These are phyloP conservation scores for Astropecten irregularis DNA, from an alignment of 53 echinoderm and acorn worm species.

Conservation along the genomic window DNA sequence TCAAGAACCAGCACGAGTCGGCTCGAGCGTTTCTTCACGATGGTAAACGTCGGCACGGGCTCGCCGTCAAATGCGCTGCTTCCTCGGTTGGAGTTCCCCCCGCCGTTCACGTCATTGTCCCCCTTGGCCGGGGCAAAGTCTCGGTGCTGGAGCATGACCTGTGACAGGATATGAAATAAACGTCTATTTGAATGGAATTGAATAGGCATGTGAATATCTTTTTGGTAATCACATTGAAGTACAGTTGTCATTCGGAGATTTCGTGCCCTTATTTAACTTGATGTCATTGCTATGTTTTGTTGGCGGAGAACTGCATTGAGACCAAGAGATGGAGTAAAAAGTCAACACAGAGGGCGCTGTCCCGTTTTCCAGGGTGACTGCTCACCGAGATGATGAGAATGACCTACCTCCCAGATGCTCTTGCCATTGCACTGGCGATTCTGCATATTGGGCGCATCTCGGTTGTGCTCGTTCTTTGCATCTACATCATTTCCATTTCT, in stretches of 20 bases:
- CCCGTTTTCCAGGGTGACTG: too few relatives aligned
- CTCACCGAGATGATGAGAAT: too few relatives aligned
- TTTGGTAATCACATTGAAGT: too few relatives aligned
- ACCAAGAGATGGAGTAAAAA: too few relatives aligned
- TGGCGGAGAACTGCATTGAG: too few relatives aligned
- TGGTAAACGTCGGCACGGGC: conserved; percentile 41
- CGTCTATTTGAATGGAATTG: background rate
- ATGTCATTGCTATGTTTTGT: too few relatives aligned
- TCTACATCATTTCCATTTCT: conserved; percentile 55
- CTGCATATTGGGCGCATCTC: conserved; percentile 85
- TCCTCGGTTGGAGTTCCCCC: background rate
- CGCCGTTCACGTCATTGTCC: conserved; percentile 25
- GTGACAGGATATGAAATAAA: background rate
- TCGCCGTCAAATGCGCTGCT: background rate
- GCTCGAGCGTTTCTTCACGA: conserved; percentile 32
- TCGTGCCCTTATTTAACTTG: too few relatives aligned
- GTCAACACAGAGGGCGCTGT: too few relatives aligned
- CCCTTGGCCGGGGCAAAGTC: conserved; percentile 42
- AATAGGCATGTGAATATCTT: too few relatives aligned
- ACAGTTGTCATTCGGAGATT: too few relatives aligned
- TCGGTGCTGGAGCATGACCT: conserved; percentile 57
- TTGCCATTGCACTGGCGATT: conserved; percentile 67
- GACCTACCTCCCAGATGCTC: conserved; percentile 87
- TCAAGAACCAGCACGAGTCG: conserved; percentile 82
- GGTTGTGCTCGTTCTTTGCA: conserved; percentile 66